Evolutionary conservation across 1,140 invertebrate genomes (phyloP), one percentile per base, ranked within the genome.

Genomic region (Eumeta japonica): DNA sequence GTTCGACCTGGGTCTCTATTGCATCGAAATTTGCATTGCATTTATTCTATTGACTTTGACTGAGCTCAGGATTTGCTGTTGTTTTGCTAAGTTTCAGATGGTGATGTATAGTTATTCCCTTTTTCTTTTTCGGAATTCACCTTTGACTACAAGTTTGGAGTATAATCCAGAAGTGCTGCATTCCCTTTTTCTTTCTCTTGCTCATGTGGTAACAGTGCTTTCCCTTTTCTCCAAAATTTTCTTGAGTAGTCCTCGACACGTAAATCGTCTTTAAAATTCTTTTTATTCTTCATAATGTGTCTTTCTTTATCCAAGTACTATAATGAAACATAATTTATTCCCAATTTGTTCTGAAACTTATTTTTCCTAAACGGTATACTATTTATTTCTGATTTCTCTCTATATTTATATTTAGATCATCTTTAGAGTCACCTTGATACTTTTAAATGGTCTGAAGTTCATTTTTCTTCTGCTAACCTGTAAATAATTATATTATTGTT

Each of bases 111-210:
- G 52, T 43, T 37, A 7, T 3, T 46, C 50, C 46, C 24, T 41
- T 45, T 48, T 57, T 55, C 28, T 46, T 50, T 41, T 46, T 50
- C 7, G 16, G 3, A 35, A 20, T 36, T 50, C n/a, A 32, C 44
- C 37, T 39, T 54, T 50, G 10, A 54, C 32, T 39, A 50, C 33
- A 28, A 54, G 16, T n/a, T 42, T 54, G n/a, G 50, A n/a, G 50
- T 48, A 17, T 54, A 45, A 15, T 46, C 48, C 16, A 50, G 14
- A 39, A 39, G 46, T 29, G 48, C 44, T 30, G 43, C 38, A 30
- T 46, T 43, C 2, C 48, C 43, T 19, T 50, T 46, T 36, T 33
- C 28, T 17, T 39, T 39, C 28, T 50, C 44, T 35, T 41, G 35
- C 14, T 14, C 11, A 24, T 44, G 10, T 10, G 34, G 29, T 44